phyloP scores from a whole-genome alignment of 23 tunicate species.

The Halocynthia roretzi region DNA sequence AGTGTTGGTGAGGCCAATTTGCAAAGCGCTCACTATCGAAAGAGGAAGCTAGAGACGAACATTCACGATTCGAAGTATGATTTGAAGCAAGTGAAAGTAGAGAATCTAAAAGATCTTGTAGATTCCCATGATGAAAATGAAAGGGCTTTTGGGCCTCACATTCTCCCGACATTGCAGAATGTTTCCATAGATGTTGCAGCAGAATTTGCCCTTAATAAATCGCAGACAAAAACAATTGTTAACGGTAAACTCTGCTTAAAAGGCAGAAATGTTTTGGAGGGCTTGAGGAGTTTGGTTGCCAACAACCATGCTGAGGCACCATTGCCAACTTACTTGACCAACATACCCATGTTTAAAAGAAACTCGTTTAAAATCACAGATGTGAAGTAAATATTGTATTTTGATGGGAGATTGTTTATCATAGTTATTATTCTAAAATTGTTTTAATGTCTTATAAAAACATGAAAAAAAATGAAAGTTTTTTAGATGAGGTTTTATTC shows the following conservation, averaged over 20 bases:
- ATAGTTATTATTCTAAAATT: no score
- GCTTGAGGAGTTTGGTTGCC: background rate
- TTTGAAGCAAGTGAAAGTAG: background rate
- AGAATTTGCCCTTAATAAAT: background rate
- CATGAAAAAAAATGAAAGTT: no score
- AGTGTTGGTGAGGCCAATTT: background rate
- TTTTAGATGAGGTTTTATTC: no score
- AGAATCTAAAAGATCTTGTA: background rate
- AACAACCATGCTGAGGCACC: background rate
- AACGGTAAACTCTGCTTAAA: background rate
- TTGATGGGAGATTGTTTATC: background rate
- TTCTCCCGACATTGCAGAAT: background rate
- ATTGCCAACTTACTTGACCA: conserved; percentile 1
- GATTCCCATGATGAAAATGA: background rate
- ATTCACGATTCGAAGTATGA: background rate
- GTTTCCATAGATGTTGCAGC: background rate
- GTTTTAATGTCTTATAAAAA: no score
- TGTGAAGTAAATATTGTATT: background rate
- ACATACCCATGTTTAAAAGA: background rate
- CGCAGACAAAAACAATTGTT: background rate
- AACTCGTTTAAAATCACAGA: background rate
- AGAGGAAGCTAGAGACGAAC: background rate
- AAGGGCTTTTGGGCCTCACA: conserved; percentile 1
- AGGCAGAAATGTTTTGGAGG: conserved; percentile 1
- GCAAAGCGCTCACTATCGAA: background rate